Evolutionary conservation across 1,140 invertebrate genomes (phyloP), one percentile per base, ranked within the genome.

Genomic region (Dreissena polymorpha): DNA sequence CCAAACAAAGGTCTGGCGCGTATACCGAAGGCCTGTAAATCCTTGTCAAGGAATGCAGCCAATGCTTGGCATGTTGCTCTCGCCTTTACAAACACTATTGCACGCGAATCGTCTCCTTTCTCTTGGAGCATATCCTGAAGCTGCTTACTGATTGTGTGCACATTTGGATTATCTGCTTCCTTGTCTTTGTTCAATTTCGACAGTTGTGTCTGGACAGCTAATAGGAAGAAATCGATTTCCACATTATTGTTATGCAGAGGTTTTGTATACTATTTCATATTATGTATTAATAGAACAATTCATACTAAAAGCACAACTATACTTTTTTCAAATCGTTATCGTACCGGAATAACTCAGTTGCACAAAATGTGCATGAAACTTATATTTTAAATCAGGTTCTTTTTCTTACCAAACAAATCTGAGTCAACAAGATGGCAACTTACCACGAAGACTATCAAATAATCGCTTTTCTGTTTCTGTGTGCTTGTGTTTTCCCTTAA

Each of bases 201-300:
- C 18, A 76, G 39, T 50, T 16, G 49, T 39, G 64, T 76, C 49
- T 76, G 74, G 16, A 76, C 39, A 67, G 10, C 74, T 76, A 64
- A 23, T 27, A 67, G 65, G 12, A n/a, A n/a, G n/a, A n/a, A n/a
- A n/a, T n/a, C n/a, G n/a, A n/a, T n/a, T n/a, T n/a, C n/a, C n/a
- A n/a, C n/a, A n/a, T n/a, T n/a, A n/a, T n/a, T n/a, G n/a, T n/a
- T n/a, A n/a, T n/a, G n/a, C n/a, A n/a, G n/a, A n/a, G n/a, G n/a
- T n/a, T n/a, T n/a, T n/a, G n/a, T n/a, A n/a, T n/a, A n/a, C n/a
- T n/a, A n/a, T n/a, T n/a, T n/a, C n/a, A n/a, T n/a, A n/a, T n/a
- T n/a, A n/a, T n/a, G n/a, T n/a, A n/a, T n/a, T n/a, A n/a, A n/a
- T n/a, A n/a, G n/a, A n/a, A n/a, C n/a, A n/a, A n/a, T n/a, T n/a